Base-by-base conservation (phyloP, 2,797 vertebrate species). In the Pipistrellus pygmaeus region DNA sequence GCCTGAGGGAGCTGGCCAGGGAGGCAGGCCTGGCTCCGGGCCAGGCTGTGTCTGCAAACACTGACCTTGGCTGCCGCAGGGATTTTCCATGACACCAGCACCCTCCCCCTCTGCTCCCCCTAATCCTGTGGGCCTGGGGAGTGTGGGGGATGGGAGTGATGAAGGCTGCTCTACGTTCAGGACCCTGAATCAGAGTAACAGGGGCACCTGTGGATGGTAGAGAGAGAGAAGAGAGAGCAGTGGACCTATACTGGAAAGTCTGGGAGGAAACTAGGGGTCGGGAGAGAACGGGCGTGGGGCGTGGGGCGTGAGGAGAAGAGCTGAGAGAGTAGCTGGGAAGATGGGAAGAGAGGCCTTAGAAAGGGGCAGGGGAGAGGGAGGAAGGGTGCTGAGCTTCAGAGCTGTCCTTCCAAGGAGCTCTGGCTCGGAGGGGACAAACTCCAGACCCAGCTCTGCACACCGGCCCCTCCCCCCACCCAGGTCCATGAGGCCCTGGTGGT, bases 11-110 rank as follows among this genome's bases (percentile, higher is more conserved):
- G 93, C 90, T 73, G 92, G 93, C 94, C 87, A 21, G 72, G 53
- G 85, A 96, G 87, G 89, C 86, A 84, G 96, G 96, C 77, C 97
- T 98, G 98, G 98, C 98, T 41, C 66, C 7, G 93, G 84, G 97
- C 98, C 98, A 98, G 88, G 46, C 93, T 78, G 21, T 90, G 97
- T 95, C 97, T 97, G n/a, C 97, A 98, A 98, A 98, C 96, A 97
- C 97, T 97, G 97, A 97, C 89, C 98, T 98, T 98, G 98, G 98
- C 98, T 83, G 97, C 97, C 48, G 66, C 85, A 5, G 90, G 96
- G 96, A 98, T 98, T 98, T 98, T 98, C 98, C 98, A 98, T 98
- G 98, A 98, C 98, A 98, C 96, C 95, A 98, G 96, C 97, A 96
- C 95, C 73, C 64, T 95, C 96, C 91, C 46, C 87, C 94, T 84